Conservation (phyloP, 2,113 vertebrate species). For the Litocranius walleri region DNA sequence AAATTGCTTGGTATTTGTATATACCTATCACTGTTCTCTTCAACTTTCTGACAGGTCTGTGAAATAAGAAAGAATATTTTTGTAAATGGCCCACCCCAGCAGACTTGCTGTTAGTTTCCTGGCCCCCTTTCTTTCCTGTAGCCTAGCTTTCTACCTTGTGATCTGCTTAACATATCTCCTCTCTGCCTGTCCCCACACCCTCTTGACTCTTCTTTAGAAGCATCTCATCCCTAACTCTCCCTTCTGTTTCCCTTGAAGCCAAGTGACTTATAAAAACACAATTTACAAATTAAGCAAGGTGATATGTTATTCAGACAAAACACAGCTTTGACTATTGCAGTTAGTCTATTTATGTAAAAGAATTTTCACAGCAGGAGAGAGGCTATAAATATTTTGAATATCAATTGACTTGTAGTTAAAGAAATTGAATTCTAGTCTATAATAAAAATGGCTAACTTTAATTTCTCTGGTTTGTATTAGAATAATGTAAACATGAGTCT, state of each 20-base stretch:
- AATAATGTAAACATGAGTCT: background rate
- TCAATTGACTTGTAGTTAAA: constrained; percentile 42
- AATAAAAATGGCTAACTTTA: constrained; percentile 33
- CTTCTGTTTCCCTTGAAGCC: background rate
- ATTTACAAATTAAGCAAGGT: constrained; percentile 34
- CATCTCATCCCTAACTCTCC: background rate
- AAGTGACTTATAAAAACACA: background rate
- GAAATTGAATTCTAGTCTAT: constrained; percentile 24
- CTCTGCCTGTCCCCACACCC: background rate
- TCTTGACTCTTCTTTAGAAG: background rate
- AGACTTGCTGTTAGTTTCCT: background rate
- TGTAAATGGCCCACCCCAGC: background rate
- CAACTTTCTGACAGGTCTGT: background rate
- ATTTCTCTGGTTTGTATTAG: constrained; percentile 15
- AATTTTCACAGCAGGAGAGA: constrained; percentile 28
- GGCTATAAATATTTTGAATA: constrained; percentile 56
- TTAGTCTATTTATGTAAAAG: constrained; percentile 39
- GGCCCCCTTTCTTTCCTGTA: background rate
- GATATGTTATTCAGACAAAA: background rate
- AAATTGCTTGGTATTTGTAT: background rate
- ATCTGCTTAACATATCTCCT: background rate
- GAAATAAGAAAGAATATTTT: background rate
- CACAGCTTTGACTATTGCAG: background rate
- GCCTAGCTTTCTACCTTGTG: background rate
- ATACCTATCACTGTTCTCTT: background rate